phyloP scores from a whole-genome alignment of 1,140 invertebrate genomes.

The Yoshiicerus persimilis region DNA sequence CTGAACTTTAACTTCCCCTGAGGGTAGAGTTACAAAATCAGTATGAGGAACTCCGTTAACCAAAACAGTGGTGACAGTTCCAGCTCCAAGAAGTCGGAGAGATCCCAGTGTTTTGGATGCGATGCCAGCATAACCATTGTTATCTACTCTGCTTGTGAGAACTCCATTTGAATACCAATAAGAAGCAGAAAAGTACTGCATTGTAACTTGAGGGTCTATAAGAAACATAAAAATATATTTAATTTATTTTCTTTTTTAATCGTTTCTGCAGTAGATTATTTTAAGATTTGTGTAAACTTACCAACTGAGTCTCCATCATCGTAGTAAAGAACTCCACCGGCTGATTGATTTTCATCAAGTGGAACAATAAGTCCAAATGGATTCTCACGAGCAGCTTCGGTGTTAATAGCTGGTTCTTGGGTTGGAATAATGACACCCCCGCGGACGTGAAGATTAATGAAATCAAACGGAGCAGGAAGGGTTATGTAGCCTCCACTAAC shows the following conservation, averaged over 20 bases:
- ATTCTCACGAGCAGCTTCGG: constrained; percentile 53
- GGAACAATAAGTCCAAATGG: constrained; percentile 53
- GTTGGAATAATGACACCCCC: constrained; percentile 73
- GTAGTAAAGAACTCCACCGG: constrained; percentile 53
- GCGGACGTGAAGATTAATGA: constrained; percentile 63
- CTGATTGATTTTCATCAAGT: constrained; percentile 48
- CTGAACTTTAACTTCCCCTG: constrained; percentile 12
- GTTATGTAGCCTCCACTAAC: neutral
- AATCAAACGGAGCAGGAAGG: constrained; percentile 59
- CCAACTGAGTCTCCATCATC: constrained; percentile 65
- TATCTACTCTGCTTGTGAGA: neutral
- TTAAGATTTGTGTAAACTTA: too few species aligned
- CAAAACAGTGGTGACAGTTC: neutral
- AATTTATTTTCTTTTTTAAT: neutral
- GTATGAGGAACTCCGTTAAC: constrained; percentile 25
- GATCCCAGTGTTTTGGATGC: constrained; percentile 16
- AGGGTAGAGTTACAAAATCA: constrained; percentile 9
- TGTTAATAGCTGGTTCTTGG: constrained; percentile 66
- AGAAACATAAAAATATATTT: neutral
- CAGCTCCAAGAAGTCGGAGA: constrained; percentile 36
- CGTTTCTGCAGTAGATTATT: neutral
- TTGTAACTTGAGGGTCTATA: constrained; percentile 21
- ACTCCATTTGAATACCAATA: neutral
- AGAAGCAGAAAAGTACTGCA: neutral
- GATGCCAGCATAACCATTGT: constrained; percentile 31